Percentiles rank a stretch among this genome's conserved stretches.
These are phyloP conservation scores for Oncopeltus fasciatus DNA, from an alignment of 1,140 invertebrate genomes.

Conservation along the genomic window DNA sequence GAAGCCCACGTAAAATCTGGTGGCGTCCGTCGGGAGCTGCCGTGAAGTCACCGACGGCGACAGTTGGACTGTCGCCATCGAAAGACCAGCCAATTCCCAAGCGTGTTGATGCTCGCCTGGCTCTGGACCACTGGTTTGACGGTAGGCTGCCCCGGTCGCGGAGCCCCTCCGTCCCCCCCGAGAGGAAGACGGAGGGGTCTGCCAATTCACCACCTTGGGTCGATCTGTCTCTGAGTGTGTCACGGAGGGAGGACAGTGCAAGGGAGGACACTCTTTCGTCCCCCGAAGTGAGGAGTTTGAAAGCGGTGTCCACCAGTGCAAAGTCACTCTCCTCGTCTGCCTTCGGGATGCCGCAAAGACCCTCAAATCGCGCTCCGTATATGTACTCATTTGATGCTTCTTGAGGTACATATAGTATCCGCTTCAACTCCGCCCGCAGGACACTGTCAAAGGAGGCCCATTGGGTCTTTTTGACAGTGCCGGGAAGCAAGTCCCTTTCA, in stretches of 20 bases:
- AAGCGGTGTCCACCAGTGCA: background rate
- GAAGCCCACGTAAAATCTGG: background rate
- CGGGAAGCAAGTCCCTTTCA: too few relatives aligned
- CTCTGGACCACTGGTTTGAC: background rate
- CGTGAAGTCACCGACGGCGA: background rate
- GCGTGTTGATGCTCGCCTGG: background rate
- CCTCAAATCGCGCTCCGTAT: background rate
- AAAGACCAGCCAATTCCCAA: background rate
- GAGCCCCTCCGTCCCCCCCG: background rate
- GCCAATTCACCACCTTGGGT: too few relatives aligned
- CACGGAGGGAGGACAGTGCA: too few relatives aligned
- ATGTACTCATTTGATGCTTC: conserved; percentile 1
- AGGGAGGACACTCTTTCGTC: background rate
- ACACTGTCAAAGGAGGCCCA: background rate
- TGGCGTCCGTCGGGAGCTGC: background rate
- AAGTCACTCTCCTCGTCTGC: background rate
- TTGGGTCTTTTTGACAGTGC: too few relatives aligned
- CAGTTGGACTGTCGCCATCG: background rate
- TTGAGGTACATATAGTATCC: background rate
- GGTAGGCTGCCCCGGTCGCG: background rate
- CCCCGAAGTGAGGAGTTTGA: background rate
- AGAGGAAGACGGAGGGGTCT: background rate
- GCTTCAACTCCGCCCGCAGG: background rate
- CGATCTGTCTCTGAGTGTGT: too few relatives aligned
- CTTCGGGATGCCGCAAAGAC: background rate